Evolutionary conservation across 2,113 vertebrate genomes (phyloP).

Genomic region (Alligator sinensis): DNA sequence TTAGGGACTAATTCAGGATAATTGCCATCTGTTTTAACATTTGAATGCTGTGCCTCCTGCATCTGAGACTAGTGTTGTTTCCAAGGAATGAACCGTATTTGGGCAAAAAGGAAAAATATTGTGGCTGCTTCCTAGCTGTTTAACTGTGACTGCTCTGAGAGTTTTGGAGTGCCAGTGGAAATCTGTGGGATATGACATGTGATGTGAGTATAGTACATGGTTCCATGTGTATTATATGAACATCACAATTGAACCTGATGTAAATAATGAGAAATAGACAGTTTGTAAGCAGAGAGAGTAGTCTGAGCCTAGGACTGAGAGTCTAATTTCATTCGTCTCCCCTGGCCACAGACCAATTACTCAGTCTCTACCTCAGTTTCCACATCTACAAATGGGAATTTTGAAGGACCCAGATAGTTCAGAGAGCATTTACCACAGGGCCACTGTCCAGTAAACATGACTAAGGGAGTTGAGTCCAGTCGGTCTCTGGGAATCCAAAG

Average conservation of each 20-base stretch:
- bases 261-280: no score
- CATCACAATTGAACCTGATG: neutral
- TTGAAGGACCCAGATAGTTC: no score
- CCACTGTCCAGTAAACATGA: no score
- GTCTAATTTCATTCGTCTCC: neutral
- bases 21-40: constrained; percentile 42
- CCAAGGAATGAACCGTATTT: constrained; percentile 32
- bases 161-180: neutral
- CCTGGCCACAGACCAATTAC: neutral
- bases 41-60: constrained; percentile 37
- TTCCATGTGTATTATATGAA: neutral
- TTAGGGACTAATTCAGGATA: constrained; percentile 22
- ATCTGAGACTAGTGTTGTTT: neutral
- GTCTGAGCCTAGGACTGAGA: neutral
- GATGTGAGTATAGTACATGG: neutral
- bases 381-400: neutral
- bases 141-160: neutral
- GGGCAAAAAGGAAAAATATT: constrained; percentile 2
- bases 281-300: neutral
- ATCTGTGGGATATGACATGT: neutral
- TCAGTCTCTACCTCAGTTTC: neutral
- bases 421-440: no score
- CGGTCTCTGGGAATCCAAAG: no score
- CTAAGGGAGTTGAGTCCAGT: no score
- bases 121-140: constrained; percentile 18